Evolutionary conservation across 2,797 vertebrate genomes (phyloP), one percentile per base, ranked within the genome.

Genomic region (Leuciscus waleckii): DNA sequence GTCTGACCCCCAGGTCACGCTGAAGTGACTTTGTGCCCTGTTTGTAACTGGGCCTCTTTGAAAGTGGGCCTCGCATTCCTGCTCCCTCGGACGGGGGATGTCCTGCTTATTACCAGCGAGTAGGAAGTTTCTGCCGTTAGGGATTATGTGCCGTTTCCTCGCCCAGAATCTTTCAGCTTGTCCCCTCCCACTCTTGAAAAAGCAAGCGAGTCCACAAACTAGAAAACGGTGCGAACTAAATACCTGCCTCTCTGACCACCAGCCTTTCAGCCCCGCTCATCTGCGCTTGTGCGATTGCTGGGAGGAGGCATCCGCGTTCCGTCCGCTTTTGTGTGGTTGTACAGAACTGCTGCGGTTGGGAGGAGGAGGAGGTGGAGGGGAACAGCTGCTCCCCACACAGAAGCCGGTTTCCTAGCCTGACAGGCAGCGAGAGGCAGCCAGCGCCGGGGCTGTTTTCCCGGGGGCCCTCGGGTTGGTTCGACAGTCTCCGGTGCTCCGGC

Each of bases 1-100:
- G 92, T 92, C 91, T 97, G 97, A 98, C 98, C 97, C 86, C 43
- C 37, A 90, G 97, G 97, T 99, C 97, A 97, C 95, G 96, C 96
- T 97, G 97, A 97, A 98, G 96, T 96, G 97, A 98, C 97, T 97
- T 95, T 96, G 95, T 97, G 95, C 96, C 95, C 96, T 95, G 96
- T 97, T 43, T 79, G 96, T 96, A 95, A 95, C 96, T 92, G 97
- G 97, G 97, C 97, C 98, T 96, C 97, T 96, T 92, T 93, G 95
- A 95, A 95, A 95, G 95, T 94, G 95, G 95, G 94, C 95, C 96
- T 97, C 95, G 94, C 98, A 99, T 99, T 99, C 98, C 97, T 96
- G 95, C 93, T 94, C 95, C 95, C 92, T 93, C 93, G 94, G 96
- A 96, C 95, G 95, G 95, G 96, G 95, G 91, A 90, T 69, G 88